Evolutionary conservation across 2,888 invertebrate genomes (phyloP).

Genomic region (Copidosoma aretas): DNA sequence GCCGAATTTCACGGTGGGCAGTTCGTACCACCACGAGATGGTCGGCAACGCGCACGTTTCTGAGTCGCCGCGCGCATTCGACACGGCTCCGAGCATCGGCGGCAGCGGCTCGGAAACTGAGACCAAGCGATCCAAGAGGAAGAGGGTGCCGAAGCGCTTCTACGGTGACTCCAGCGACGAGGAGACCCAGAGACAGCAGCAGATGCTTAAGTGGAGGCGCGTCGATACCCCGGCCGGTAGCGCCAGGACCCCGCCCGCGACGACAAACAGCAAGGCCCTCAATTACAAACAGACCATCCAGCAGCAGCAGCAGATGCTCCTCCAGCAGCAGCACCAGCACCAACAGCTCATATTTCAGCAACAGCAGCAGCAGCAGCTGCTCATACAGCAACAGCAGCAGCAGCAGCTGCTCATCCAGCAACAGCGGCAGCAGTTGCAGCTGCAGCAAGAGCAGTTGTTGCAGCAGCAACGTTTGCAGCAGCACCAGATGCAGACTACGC

Average conservation of each 20-base stretch:
- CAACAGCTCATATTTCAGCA: constrained; percentile 14
- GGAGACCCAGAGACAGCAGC: constrained; percentile 71
- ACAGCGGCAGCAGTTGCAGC: constrained; percentile 22
- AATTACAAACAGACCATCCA: constrained; percentile 23
- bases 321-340: constrained; percentile 29
- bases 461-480: constrained; percentile 30
- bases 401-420: constrained; percentile 23
- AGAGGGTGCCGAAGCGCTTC: constrained; percentile 83
- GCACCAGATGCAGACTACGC: constrained; percentile 1
- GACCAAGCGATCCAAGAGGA: constrained; percentile 77
- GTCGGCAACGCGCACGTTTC: neutral
- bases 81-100: constrained; percentile 14
- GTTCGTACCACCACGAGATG: neutral
- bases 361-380: constrained; percentile 12
- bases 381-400: constrained; percentile 34
- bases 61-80: constrained; percentile 1
- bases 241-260: constrained; percentile 13
- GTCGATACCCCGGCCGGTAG: constrained; percentile 67
- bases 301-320: constrained; percentile 12
- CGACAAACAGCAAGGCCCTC: neutral
- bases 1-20: neutral
- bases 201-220: constrained; percentile 77
- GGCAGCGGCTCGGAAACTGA: constrained; percentile 37
- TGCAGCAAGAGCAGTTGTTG: constrained; percentile 15
- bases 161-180: constrained; percentile 89